Evolutionary conservation across 2,888 invertebrate species (phyloP).

Genomic region (Zele albiditarsus): DNA sequence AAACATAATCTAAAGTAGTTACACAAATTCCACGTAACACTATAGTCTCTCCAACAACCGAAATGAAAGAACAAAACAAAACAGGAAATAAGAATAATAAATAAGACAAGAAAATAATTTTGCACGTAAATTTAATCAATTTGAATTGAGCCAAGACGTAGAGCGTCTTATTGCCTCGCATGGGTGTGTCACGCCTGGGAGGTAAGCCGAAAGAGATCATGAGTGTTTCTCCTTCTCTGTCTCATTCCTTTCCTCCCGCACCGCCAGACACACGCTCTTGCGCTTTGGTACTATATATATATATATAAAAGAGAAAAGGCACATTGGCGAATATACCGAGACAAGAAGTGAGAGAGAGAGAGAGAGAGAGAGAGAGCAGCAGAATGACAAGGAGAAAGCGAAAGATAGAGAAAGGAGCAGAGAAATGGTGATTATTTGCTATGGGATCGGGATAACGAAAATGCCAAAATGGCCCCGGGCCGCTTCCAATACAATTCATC

Average conservation of each 20-base stretch:
- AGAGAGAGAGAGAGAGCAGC: background rate
- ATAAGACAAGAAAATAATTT: background rate
- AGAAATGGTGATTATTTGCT: conserved; percentile 9
- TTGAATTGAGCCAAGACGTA: background rate
- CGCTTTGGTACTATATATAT: background rate
- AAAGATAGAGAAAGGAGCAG: background rate
- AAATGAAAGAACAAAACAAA: no score
- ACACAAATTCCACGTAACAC: no score
- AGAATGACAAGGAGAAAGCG: background rate
- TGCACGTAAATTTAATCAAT: background rate
- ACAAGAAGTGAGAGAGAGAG: background rate
- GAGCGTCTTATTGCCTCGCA: conserved; percentile 13
- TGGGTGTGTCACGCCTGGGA: conserved; percentile 29
- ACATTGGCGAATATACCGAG: background rate
- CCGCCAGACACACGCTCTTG: conserved; percentile 18
- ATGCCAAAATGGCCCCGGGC: conserved; percentile 38
- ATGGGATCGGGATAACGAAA: conserved; percentile 28
- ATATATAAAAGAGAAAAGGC: background rate
- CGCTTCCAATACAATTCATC: conserved; percentile 6
- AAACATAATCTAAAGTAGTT: no score
- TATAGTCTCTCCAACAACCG: no score
- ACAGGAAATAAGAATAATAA: background rate
- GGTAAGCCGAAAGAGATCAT: conserved; percentile 10
- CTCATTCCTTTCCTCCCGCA: background rate
- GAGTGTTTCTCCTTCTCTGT: background rate